phyloP scores from a whole-genome alignment of 2,113 vertebrate genomes.

The Corvus moneduloides region DNA sequence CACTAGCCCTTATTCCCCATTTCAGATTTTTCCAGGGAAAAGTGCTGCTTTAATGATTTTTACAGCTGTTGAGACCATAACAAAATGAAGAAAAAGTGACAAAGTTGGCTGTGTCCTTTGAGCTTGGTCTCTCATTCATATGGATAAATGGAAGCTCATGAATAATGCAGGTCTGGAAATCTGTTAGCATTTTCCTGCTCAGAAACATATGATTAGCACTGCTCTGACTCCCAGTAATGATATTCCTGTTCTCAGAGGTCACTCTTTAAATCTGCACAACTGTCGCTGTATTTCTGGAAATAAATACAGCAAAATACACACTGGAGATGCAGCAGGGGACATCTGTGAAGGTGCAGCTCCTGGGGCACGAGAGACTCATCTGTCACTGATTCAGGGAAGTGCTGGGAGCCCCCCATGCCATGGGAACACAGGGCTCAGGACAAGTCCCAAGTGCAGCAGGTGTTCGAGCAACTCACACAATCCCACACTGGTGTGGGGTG shows the following conservation, averaged over 20 bases:
- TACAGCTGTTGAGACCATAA: conserved; percentile 33
- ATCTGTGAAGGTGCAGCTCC: fast-evolving
- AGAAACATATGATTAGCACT: conserved; percentile 54
- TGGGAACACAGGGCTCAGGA: neutral
- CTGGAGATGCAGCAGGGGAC: neutral
- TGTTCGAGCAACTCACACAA: fast-evolving
- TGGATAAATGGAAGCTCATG: conserved; percentile 55
- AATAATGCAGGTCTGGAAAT: conserved; percentile 59
- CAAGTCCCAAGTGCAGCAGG: neutral
- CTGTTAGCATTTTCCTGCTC: conserved; percentile 50
- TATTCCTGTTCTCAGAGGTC: conserved; percentile 50
- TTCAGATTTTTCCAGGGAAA: neutral
- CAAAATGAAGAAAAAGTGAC: conserved; percentile 21
- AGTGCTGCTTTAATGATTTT: conserved; percentile 36
- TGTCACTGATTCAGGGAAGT: fast-evolving
- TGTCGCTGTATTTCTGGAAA: neutral
- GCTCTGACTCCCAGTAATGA: conserved; percentile 27
- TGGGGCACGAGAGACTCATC: fast-evolving
- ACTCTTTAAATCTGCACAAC: conserved; percentile 6
- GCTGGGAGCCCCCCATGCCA: fast-evolving
- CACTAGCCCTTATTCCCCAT: neutral
- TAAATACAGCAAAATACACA: neutral
- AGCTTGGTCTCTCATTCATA: conserved; percentile 42
- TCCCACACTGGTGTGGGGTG: neutral
- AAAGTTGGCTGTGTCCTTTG: conserved; percentile 16